Evolutionary conservation across 2,797 vertebrate species (phyloP), one percentile per base, ranked within the genome.

Genomic region (Rhinophrynus dorsalis): DNA sequence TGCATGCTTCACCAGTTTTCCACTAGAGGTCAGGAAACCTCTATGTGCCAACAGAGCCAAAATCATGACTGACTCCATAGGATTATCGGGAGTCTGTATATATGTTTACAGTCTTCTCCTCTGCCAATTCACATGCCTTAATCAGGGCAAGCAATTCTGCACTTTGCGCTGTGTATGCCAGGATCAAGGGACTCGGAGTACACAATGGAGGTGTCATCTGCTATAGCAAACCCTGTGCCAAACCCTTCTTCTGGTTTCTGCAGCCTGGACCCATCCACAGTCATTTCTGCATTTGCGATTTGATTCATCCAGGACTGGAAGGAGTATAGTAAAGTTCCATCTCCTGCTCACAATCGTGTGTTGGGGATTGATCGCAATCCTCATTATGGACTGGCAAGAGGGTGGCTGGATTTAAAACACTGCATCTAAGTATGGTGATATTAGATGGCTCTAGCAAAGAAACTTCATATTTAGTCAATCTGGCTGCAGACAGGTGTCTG

Each of bases 201-300:
- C 54, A 38, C 2, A 52, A n/a, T 17, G n/a, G 50, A 30, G 50
- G 12, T 9, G 9, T 50, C 11, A 3, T 26, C 45, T 50, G 50
- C 50, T 18, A 52, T 12, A 52, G 24, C n/a, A n/a, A n/a, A n/a
- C n/a, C n/a, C n/a, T n/a, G n/a, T n/a, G n/a, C n/a, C 50, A 52
- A 3, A 30, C 8, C 15, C 27, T 17, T 6, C 50, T 3, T 52
- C 50, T 27, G 23, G 23, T 27, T 26, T 51, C 8, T 3, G 3
- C 1, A n/a, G 27, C 17, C 50, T 52, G 3, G 27, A 29, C n/a
- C 26, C 50, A 15, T 52, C 50, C 7, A 24, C 32, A 24, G 32
- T 58, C 35, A 23, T 58, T 13, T 58, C 32, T 2, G 55, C 32
- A 58, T 58, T 40, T 24, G 32, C 20, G 8, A 58, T n/a, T 38